phyloP scores from a whole-genome alignment of 2,113 vertebrate species.

The Ptyas mucosa region DNA sequence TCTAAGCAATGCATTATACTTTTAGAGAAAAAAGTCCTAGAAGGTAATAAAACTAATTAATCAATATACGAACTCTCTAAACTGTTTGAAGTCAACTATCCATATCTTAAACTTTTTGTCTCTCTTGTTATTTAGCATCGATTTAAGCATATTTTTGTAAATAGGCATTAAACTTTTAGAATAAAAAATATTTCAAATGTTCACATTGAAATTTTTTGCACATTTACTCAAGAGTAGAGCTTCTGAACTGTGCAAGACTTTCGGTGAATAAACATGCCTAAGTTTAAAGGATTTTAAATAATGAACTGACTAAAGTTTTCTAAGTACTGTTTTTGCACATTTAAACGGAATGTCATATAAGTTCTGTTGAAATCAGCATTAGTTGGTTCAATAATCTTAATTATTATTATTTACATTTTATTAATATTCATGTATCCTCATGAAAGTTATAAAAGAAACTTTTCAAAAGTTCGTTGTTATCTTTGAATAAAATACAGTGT shows the following conservation, averaged over 20 bases:
- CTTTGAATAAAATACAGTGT: neutral
- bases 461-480: neutral
- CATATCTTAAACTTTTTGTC: neutral
- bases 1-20: neutral
- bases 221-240: neutral
- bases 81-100: neutral
- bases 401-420: neutral
- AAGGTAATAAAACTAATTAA: neutral
- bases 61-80: neutral
- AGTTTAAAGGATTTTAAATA: neutral
- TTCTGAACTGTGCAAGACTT: neutral
- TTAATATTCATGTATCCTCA: neutral
- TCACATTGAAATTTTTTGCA: neutral
- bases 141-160: constrained; percentile 32
- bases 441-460: neutral
- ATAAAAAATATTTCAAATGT: neutral
- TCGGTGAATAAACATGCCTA: neutral
- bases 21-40: neutral
- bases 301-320: neutral
- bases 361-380: neutral
- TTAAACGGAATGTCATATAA: neutral
- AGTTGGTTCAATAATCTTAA: neutral
- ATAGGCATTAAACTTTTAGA: neutral
- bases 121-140: neutral
- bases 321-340: neutral